A percentile compares a stretch with the other conserved stretches of the same genome.
phyloP scores from a whole-genome alignment of 2,888 invertebrate species.

The Drosophila mercatorum region DNA sequence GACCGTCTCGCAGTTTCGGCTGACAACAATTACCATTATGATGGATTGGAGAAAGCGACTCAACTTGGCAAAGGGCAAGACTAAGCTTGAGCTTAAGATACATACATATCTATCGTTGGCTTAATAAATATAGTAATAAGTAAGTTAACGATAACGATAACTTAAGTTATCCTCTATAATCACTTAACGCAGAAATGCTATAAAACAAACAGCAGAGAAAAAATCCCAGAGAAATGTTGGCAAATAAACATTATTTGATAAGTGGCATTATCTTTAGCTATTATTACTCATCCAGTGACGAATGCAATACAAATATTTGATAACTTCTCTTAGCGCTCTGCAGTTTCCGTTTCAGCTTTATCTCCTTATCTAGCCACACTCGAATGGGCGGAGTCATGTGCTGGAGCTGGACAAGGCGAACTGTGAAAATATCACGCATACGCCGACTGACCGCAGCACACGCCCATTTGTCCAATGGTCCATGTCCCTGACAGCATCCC shows the following conservation, averaged over 20 bases:
- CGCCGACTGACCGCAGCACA: slow-evolving; percentile 57
- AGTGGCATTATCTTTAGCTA: slow-evolving; percentile 1
- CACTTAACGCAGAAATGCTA: no score
- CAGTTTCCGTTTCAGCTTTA: neutral
- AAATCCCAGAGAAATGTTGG: neutral
- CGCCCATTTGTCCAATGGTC: slow-evolving; percentile 58
- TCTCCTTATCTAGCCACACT: neutral
- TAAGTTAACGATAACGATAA: no score
- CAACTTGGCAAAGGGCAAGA: no score
- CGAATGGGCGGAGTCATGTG: slow-evolving; percentile 53
- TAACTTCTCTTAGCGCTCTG: neutral
- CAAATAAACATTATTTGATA: neutral
- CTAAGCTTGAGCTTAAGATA: no score
- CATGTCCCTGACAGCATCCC: slow-evolving; percentile 19
- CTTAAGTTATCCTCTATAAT: no score
- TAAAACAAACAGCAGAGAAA: no score
- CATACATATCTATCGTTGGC: no score
- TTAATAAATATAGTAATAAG: no score
- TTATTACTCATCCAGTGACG: slow-evolving; percentile 1
- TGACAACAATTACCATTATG: neutral
- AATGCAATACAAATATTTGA: neutral
- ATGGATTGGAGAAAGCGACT: slow-evolving; percentile 6
- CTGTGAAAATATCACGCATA: slow-evolving; percentile 41
- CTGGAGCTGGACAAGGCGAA: slow-evolving; percentile 33
- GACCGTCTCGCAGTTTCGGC: slow-evolving; percentile 14